Evolutionary conservation across 2,888 invertebrate species (phyloP).

Genomic region (Leptopilina drosophilae): DNA sequence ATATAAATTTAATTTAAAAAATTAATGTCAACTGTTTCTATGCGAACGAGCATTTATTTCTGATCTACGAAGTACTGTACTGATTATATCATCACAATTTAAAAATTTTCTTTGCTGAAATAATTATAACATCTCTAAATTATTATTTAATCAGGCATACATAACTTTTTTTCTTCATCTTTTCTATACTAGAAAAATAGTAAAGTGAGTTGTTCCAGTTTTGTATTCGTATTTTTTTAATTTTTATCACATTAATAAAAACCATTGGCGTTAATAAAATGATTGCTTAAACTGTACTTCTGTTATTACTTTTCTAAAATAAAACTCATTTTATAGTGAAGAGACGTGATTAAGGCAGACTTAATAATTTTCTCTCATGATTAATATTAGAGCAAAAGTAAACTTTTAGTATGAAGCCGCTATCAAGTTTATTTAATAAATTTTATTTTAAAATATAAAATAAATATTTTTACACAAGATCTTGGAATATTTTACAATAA

Average conservation of each 20-base stretch:
- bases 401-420: too few relatives aligned
- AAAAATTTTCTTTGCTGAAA: not conserved
- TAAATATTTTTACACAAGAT: too few relatives aligned
- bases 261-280: conserved; percentile 28
- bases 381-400: too few relatives aligned
- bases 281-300: not conserved
- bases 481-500: too few relatives aligned
- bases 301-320: not conserved
- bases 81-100: not conserved
- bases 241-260: conserved; percentile 19
- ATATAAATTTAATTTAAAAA: conserved; percentile 41
- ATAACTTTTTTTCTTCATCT: too few relatives aligned
- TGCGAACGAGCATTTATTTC: not conserved
- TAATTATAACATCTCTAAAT: not conserved
- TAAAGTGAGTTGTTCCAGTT: too few relatives aligned
- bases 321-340: not conserved
- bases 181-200: too few relatives aligned
- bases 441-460: too few relatives aligned
- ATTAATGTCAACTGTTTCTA: conserved; percentile 41
- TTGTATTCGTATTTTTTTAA: conserved; percentile 22
- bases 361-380: too few relatives aligned
- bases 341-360: too few relatives aligned
- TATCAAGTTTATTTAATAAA: too few relatives aligned
- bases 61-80: not conserved
- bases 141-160: too few relatives aligned